phyloP scores from a whole-genome alignment of 1,140 invertebrate species.

The Euglossa dilemma region DNA sequence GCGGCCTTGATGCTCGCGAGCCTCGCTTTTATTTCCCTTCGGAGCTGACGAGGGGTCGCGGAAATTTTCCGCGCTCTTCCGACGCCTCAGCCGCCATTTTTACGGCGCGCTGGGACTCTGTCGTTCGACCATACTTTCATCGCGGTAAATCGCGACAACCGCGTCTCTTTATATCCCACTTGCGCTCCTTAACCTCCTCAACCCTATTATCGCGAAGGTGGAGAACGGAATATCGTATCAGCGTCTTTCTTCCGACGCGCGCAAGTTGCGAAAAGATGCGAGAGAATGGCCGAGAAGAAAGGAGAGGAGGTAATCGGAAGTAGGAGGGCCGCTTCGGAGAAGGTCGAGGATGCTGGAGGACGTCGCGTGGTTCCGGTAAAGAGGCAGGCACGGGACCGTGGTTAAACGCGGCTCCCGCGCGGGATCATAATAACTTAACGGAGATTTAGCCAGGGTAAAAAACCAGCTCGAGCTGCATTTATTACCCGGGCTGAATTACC shows the following conservation, averaged over 20 bases:
- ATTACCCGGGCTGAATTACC: slow-evolving; percentile 70
- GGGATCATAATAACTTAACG: slow-evolving; percentile 74
- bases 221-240: background rate
- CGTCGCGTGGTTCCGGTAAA: slow-evolving; percentile 61
- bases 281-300: no score
- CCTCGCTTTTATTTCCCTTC: slow-evolving; percentile 29
- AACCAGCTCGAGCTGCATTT: slow-evolving; percentile 60
- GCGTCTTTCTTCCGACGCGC: background rate
- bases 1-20: background rate
- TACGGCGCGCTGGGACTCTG: no score
- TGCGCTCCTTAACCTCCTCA: no score
- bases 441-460: slow-evolving; percentile 73
- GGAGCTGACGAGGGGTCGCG: slow-evolving; percentile 5
- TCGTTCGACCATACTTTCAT: slow-evolving; percentile 40
- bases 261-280: no score
- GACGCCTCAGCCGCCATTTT: background rate
- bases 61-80: background rate
- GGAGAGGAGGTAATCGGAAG: no score
- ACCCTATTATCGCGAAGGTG: background rate
- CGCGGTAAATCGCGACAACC: background rate
- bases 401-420: slow-evolving; percentile 62
- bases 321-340: no score
- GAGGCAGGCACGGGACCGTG: slow-evolving; percentile 59
- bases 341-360: slow-evolving; percentile 9
- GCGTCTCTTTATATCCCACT: slow-evolving; percentile 6